phyloP scores from a whole-genome alignment of 2,113 vertebrate species.

The Entosphenus tridentatus region DNA sequence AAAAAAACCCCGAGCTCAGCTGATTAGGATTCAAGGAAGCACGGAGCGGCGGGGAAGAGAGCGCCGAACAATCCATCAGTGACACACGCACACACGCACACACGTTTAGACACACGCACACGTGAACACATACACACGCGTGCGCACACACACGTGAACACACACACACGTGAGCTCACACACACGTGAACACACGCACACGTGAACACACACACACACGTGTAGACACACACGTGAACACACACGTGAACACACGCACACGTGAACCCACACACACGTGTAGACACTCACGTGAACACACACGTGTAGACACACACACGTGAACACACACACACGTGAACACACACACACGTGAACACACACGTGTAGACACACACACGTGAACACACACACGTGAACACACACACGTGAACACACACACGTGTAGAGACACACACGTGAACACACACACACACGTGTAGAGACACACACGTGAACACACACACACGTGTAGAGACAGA shows the following conservation, averaged over 20 bases:
- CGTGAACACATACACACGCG: background rate
- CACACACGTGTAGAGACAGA: background rate
- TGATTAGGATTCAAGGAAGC: too few species aligned
- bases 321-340: background rate
- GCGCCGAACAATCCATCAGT: too few species aligned
- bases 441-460: background rate
- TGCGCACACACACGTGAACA: background rate
- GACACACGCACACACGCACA: background rate
- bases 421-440: too few species aligned
- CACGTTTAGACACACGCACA: background rate
- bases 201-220: background rate
- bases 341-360: background rate
- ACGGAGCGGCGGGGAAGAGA: too few species aligned
- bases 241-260: background rate
- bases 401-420: too few species aligned
- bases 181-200: background rate
- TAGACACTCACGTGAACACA: too few species aligned
- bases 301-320: too few species aligned
- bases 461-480: background rate
- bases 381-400: background rate
- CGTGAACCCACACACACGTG: too few species aligned
- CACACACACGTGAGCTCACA: slow-evolving; percentile 5
- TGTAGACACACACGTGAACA: background rate
- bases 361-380: background rate
- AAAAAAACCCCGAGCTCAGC: too few species aligned